Base-by-base conservation (phyloP, 2,888 invertebrate species). In the Nezara viridula region DNA sequence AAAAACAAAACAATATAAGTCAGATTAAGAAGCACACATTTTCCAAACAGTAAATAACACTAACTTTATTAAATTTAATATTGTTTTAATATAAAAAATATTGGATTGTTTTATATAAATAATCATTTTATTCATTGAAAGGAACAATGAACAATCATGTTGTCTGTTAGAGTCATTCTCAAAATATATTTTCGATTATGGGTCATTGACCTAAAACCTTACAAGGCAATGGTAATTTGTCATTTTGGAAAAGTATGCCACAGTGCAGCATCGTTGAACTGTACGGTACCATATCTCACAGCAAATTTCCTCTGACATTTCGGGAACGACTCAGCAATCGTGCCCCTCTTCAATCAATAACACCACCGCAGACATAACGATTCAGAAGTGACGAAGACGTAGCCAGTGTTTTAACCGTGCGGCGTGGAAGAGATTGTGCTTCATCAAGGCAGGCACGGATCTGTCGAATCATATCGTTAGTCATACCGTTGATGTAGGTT, bases 191-290 rank as follows among this genome's bases (percentile, higher is more conserved):
- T 60, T 60, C 14, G 60, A 16, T 14, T 32, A 27, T 60, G 16
- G 32, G 5, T 32, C 12, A 19, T 7, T 73, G 32, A 73, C 66
- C 66, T 4, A 21, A 37, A 73, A 73, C 66, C 32, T 7, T 73
- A 73, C 19, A 37, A 73, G 66, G 37, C 32, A 9, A 19, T 6
- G 19, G 37, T 73, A 73, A 73, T 37, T 73, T 73, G 66, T 73
- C 66, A 73, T 4, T 73, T 60, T 27, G 14, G 5, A 73, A 73
- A 73, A 73, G 66, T 73, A 73, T 73, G 66, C 66, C 66, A 73
- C 32, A 9, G 3, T 32, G 37, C 19, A 66, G 16, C 66, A 19
- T 32, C 21, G 19, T 7, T 19, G 66, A 19, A 27, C 27, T 14
- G 27, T 37, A 73, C 32, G 1, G 32, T 32, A 73, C 66, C 37